phyloP scores from a whole-genome alignment of 2,888 invertebrate genomes.

The Drosophila mayaguana region DNA sequence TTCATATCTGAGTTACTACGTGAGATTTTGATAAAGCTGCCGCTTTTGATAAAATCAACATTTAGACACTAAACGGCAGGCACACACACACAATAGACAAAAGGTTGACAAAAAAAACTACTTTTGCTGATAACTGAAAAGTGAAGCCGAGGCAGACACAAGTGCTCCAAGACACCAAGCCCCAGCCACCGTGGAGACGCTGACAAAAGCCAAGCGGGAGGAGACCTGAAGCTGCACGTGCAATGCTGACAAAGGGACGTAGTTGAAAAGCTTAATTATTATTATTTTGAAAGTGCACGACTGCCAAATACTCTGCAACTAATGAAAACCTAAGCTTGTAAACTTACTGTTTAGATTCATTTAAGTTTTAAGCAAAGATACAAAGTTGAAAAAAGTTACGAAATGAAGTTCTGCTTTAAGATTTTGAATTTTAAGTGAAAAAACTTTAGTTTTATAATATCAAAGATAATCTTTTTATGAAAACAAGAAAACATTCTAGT shows the following conservation, averaged over 20 bases:
- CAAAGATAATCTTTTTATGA: not conserved
- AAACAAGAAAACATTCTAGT: not conserved
- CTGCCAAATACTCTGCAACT: constrained; percentile 13
- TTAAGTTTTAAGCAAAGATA: not conserved
- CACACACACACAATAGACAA: constrained; percentile 19
- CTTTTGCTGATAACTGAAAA: constrained; percentile 26
- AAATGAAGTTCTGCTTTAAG: not conserved
- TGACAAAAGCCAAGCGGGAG: constrained; percentile 1
- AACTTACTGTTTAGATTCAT: not conserved
- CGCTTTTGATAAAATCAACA: constrained; percentile 33
- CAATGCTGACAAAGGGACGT: not conserved
- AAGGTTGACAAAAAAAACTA: constrained; percentile 21
- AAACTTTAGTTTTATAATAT: not conserved
- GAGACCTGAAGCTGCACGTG: constrained; percentile 25
- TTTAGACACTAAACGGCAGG: constrained; percentile 29
- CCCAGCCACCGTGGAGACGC: not conserved
- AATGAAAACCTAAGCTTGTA: not conserved
- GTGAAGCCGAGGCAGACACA: constrained; percentile 18
- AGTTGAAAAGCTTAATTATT: not conserved
- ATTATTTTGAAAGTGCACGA: not conserved
- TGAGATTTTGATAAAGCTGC: constrained; percentile 54
- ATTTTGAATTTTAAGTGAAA: too few species aligned
- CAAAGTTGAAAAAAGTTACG: not conserved
- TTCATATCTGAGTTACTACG: constrained; percentile 47
- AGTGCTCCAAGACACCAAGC: constrained; percentile 23